phyloP scores from a whole-genome alignment of 2,113 vertebrate genomes.

The Mormyrus iriodes region DNA sequence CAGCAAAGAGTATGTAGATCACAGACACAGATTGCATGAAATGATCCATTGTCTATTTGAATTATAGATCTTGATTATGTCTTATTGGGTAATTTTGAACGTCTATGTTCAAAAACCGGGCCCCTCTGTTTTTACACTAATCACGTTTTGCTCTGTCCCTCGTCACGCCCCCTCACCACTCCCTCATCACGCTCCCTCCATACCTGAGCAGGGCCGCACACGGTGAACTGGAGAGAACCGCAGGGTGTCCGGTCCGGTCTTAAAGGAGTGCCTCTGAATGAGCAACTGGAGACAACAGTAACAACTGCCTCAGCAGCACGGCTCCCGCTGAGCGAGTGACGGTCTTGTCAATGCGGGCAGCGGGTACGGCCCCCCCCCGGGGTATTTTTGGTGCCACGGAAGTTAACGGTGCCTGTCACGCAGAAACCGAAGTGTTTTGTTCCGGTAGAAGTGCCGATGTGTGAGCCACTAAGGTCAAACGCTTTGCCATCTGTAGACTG shows the following conservation, averaged over 20 bases:
- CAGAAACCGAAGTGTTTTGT: not conserved
- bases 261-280: not conserved
- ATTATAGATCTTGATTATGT: not conserved
- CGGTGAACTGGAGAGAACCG: not conserved
- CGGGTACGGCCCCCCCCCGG: not conserved
- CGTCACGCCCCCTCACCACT: not conserved
- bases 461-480: not conserved
- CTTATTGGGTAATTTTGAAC: not conserved
- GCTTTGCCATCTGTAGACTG: not conserved
- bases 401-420: not conserved
- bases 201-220: not conserved
- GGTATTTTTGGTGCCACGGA: not conserved
- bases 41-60: not conserved
- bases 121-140: not conserved
- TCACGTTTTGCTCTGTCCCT: not conserved
- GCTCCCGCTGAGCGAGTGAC: not conserved
- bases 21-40: not conserved
- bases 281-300: not conserved
- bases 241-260: not conserved
- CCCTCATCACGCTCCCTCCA: not conserved
- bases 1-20: not conserved
- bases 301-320: not conserved
- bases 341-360: not conserved
- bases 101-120: not conserved
- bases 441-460: not conserved